Evolutionary conservation across 2,888 invertebrate genomes (phyloP).

Genomic region (Microplitis deprimator): DNA sequence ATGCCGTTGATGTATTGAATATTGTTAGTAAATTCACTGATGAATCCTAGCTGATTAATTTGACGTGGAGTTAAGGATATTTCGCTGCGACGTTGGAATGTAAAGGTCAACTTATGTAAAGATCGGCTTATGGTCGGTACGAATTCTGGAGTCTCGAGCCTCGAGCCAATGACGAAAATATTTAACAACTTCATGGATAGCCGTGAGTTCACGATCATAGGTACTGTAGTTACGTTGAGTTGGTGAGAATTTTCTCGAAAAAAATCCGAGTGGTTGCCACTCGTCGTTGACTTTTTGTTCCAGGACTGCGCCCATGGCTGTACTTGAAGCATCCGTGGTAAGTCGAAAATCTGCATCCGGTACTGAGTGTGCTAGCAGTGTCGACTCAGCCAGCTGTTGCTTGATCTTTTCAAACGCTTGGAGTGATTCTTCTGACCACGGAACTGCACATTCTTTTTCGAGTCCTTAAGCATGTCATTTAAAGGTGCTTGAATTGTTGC

Average conservation of each 20-base stretch:
- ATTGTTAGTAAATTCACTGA: neutral
- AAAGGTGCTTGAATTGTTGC: conserved; percentile 35
- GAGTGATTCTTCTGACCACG: conserved; percentile 31
- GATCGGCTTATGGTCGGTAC: conserved; percentile 46
- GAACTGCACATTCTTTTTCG: conserved; percentile 40
- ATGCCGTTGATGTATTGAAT: conserved; percentile 32
- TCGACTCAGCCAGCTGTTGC: conserved; percentile 20
- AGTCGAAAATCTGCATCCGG: conserved; percentile 26
- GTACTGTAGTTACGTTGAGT: conserved; percentile 40
- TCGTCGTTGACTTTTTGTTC: conserved; percentile 46
- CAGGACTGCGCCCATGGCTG: conserved; percentile 53
- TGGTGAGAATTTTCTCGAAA: conserved; percentile 44
- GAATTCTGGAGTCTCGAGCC: conserved; percentile 24
- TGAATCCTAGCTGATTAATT: neutral
- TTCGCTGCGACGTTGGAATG: conserved; percentile 32
- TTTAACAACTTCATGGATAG: conserved; percentile 27
- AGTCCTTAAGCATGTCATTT: conserved; percentile 37
- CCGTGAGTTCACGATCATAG: conserved; percentile 47
- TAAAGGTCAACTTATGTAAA: conserved; percentile 25
- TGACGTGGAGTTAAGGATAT: neutral
- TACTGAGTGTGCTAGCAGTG: conserved; percentile 45
- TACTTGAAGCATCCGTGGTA: conserved; percentile 52
- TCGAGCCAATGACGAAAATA: conserved; percentile 40
- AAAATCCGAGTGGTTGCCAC: conserved; percentile 54
- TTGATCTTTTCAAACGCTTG: conserved; percentile 40